Evolutionary conservation across 2,888 invertebrate genomes (phyloP).

Genomic region (Cremastinae sp.): DNA sequence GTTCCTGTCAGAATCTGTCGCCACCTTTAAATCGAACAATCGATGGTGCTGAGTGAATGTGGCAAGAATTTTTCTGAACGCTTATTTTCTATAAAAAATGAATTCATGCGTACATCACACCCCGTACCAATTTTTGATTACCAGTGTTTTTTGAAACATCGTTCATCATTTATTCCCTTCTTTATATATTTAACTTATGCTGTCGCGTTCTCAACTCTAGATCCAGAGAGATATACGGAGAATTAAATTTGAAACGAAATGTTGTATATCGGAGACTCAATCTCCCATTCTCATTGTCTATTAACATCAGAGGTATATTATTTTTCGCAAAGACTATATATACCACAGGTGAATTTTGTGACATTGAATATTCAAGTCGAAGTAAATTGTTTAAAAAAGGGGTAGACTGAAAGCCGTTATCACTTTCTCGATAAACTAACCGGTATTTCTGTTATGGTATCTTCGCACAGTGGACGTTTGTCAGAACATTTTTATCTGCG

Average conservation of each 20-base stretch:
- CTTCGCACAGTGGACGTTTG: background rate
- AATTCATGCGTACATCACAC: too few species aligned
- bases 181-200: background rate
- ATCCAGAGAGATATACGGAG: too few species aligned
- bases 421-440: conserved; percentile 14
- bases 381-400: background rate
- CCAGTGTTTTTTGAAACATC: too few species aligned
- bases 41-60: conserved; percentile 60
- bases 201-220: background rate
- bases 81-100: background rate
- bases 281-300: too few species aligned
- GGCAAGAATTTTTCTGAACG: background rate
- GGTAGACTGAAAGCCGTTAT: background rate
- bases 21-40: conserved; percentile 59
- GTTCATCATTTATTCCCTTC: conserved; percentile 3
- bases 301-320: too few species aligned
- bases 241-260: too few species aligned
- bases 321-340: too few species aligned
- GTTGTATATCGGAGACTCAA: too few species aligned
- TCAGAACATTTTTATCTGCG: too few species aligned
- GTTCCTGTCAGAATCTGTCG: conserved; percentile 43
- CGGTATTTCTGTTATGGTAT: background rate
- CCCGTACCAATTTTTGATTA: too few species aligned
- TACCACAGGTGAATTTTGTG: too few species aligned
- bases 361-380: too few species aligned